These are phyloP conservation scores for Micrasema longulum DNA, from an alignment of 1,140 invertebrate genomes.

Conservation along the genomic window DNA sequence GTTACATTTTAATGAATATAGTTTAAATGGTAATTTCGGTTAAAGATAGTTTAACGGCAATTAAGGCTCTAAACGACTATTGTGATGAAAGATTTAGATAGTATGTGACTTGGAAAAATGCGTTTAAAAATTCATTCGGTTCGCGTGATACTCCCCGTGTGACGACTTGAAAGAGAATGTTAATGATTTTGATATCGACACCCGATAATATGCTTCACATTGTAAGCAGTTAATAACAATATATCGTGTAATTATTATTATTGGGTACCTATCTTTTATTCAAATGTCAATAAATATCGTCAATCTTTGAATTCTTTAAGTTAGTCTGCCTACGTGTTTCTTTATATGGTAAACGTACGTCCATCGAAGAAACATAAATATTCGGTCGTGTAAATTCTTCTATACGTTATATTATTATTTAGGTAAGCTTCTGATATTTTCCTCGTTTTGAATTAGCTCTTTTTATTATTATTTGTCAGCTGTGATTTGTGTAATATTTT, in stretches of 20 bases:
- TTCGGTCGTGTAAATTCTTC: too few species aligned
- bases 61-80: background rate
- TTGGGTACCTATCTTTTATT: background rate
- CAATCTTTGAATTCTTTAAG: conserved; percentile 1
- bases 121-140: conserved; percentile 15
- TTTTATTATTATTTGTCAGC: too few species aligned
- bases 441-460: too few species aligned
- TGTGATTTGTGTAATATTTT: too few species aligned
- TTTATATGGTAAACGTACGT: background rate
- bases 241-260: background rate
- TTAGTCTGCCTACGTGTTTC: background rate
- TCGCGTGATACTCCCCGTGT: background rate
- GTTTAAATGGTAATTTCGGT: conserved; percentile 6
- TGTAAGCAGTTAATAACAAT: conserved; percentile 5
- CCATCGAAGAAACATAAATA: too few species aligned
- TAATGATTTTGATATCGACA: conserved; percentile 25
- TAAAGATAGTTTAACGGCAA: background rate
- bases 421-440: too few species aligned
- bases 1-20: too few species aligned
- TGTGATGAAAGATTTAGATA: background rate
- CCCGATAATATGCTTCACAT: conserved; percentile 25
- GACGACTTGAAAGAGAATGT: conserved; percentile 9
- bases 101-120: background rate
- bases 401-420: too few species aligned
- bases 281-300: background rate